Evolutionary conservation across 2,113 vertebrate species (phyloP), one percentile per base, ranked within the genome.

Genomic region (Cettia cetti): DNA sequence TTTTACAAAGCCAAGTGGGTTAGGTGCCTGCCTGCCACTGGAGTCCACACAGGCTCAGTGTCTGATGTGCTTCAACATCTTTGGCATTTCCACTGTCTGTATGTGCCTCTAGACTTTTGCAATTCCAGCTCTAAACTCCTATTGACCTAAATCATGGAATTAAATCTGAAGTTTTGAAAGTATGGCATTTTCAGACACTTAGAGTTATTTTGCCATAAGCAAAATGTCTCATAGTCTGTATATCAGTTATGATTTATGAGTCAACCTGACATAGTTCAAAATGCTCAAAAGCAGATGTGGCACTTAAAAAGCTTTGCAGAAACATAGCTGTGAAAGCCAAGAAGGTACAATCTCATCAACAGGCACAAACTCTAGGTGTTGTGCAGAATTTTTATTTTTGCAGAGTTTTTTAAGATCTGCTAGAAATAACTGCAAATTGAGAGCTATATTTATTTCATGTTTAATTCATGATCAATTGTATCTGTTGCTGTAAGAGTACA

Each of bases 331-430:
- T 23, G 68, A 74, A 59, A 86, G 76, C 54, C 57, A 31, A 80
- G 83, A 72, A 83, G 57, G 15, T 63, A 53, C 1, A 1, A 35
- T 40, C 12, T 1, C 56, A 45, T 47, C 9, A 1, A 16, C 49
- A 68, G 37, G 13, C 33, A 81, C 27, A 44, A 59, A 54, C 11
- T 27, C 39, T 35, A 26, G 54, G 42, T 81, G 13, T 11, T 71
- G 49, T 18, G 59, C 33, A 65, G 71, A 88, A 79, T 81, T 80
- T 80, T 91, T 72, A 50, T 86, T 85, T 92, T 83, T 90, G 40
- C n/a, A 72, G 81, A 27, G 14, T 70, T 91, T 94, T 79, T 47
- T 42, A 49, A 70, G 61, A 45, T 68, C 57, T 54, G 18, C 56
- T 81, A 40, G 69, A 94, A 92, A 74, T 71, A 85, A 39, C 31